These are phyloP conservation scores for Oopsacas minuta DNA, from an alignment of 37 sponge, comb jelly and placozoan genomes.

Conservation along the genomic window DNA sequence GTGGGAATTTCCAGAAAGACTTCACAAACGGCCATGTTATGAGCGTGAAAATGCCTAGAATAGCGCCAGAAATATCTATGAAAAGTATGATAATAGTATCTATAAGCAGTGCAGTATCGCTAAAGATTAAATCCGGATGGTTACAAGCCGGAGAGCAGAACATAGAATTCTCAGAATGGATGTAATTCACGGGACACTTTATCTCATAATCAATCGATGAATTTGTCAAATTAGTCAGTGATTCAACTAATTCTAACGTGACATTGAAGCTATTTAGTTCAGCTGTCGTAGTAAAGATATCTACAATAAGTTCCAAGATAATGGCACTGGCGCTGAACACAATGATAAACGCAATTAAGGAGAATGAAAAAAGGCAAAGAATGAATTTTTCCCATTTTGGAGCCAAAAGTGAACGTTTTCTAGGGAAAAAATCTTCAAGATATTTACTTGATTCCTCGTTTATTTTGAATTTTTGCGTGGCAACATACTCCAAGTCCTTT, in stretches of 20 bases:
- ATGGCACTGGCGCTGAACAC: neutral
- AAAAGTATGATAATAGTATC: neutral
- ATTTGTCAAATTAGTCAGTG: neutral
- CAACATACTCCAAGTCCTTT: too few relatives aligned
- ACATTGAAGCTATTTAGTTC: neutral
- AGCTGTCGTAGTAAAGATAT: neutral
- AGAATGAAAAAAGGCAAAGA: neutral
- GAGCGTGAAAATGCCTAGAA: neutral
- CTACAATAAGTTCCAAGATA: neutral
- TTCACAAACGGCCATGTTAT: constrained; percentile 15
- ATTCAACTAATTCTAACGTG: neutral
- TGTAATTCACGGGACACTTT: neutral
- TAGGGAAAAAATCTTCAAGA: neutral
- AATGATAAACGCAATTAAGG: neutral
- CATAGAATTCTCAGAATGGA: neutral
- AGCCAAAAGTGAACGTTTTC: neutral
- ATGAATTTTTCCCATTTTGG: constrained; percentile 4
- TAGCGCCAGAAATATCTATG: neutral
- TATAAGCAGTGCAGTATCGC: neutral
- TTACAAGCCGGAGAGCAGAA: neutral
- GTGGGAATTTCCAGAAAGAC: neutral
- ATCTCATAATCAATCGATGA: neutral
- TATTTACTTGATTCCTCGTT: too few relatives aligned
- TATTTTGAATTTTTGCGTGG: too few relatives aligned
- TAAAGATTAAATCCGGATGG: neutral